These are phyloP conservation scores for Chlorodrepanis virens DNA, from an alignment of 2,113 vertebrate species.

Conservation along the genomic window DNA sequence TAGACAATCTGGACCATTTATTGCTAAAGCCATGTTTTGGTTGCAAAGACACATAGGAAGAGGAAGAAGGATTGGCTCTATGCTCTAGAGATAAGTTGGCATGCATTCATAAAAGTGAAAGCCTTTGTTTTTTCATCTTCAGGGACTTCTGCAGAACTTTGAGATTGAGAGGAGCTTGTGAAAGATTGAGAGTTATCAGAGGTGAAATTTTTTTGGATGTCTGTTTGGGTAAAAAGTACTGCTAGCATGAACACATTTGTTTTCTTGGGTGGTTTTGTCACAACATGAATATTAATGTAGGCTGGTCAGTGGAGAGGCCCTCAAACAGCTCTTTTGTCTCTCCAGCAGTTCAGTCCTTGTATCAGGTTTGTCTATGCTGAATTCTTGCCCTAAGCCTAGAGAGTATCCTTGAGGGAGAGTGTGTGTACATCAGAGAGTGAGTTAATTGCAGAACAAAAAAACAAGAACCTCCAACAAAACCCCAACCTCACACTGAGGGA, in stretches of 20 bases:
- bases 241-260: not conserved
- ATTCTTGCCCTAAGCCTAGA: not conserved
- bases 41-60: not conserved
- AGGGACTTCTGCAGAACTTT: not conserved
- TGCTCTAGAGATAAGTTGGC: not conserved
- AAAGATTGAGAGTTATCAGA: not conserved
- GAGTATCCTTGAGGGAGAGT: not conserved
- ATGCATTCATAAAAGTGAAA: not conserved
- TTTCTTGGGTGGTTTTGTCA: not conserved
- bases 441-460: not conserved
- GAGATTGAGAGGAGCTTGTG: not conserved
- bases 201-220: not conserved
- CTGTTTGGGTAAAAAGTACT: not conserved
- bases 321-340: not conserved
- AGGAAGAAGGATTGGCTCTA: not conserved
- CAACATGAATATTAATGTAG: rapidly evolving
- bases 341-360: not conserved
- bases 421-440: not conserved
- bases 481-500: not conserved
- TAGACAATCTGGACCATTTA: not conserved
- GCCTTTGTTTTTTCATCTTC: not conserved
- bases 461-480: not conserved
- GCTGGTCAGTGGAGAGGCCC: not conserved
- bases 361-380: not conserved
- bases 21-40: not conserved